A percentile compares a stretch with the other conserved stretches of the same genome.
Evolutionary conservation across 2,797 vertebrate genomes (phyloP).

Genomic region (Serranus cabrilla): DNA sequence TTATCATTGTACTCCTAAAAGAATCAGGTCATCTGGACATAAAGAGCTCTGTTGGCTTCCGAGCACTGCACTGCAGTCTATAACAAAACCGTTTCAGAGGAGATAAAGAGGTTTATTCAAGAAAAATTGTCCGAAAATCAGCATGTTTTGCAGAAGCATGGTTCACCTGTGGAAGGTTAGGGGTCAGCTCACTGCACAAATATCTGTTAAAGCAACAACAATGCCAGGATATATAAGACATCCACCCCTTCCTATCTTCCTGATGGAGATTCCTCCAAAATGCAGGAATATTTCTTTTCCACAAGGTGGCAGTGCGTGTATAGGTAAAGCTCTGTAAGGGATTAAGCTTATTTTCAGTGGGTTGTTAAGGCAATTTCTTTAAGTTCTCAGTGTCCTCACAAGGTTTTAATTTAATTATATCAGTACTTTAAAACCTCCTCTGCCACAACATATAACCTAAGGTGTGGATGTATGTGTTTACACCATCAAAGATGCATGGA

Average conservation of each 20-base stretch:
- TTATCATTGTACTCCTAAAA: not conserved
- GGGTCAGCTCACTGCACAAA: not conserved
- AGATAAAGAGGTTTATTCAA: not conserved
- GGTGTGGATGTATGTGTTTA: conserved; percentile 17
- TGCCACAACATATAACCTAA: not conserved
- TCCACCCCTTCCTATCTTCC: not conserved
- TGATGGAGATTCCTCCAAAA: not conserved
- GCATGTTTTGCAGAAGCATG: not conserved
- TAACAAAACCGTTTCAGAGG: not conserved
- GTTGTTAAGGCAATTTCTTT: not conserved
- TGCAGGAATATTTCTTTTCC: conserved; percentile 9
- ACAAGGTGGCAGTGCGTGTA: conserved; percentile 60
- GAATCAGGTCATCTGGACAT: conserved; percentile 16
- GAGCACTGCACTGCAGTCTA: too few relatives aligned
- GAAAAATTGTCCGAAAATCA: not conserved
- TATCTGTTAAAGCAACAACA: not conserved
- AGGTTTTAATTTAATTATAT: not conserved
- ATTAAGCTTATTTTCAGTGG: not conserved
- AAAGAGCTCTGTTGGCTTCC: not conserved
- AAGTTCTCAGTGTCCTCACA: not conserved
- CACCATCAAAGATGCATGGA: conserved; percentile 22
- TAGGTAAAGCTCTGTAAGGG: not conserved
- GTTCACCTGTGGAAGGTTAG: not conserved
- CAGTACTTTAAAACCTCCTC: conserved; percentile 1
- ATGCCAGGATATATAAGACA: not conserved